A percentile compares a stretch with the other conserved stretches of the same genome.
phyloP scores from a whole-genome alignment of 1,140 invertebrate genomes.

The Odontomachus brunneus region DNA sequence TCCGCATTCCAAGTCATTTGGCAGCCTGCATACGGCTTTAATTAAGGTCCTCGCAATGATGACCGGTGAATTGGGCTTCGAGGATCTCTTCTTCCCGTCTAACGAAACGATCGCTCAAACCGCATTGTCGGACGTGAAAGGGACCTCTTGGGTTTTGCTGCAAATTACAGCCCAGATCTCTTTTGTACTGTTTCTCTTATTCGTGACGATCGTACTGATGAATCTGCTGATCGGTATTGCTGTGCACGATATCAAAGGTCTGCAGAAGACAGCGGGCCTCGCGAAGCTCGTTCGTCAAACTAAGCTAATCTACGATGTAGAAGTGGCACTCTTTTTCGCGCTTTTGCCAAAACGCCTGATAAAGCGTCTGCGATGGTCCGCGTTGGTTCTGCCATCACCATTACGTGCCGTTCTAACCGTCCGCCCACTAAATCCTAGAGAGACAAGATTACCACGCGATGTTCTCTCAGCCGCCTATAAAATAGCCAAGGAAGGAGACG shows the following conservation, averaged over 20 bases:
- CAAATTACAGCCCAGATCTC: slow-evolving; percentile 91
- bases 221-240: slow-evolving; percentile 93
- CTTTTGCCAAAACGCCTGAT: slow-evolving; percentile 89
- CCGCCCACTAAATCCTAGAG: slow-evolving; percentile 92
- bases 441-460: slow-evolving; percentile 91
- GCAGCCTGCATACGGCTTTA: slow-evolving; percentile 91
- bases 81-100: slow-evolving; percentile 87
- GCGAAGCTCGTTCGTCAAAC: slow-evolving; percentile 92
- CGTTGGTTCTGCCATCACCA: slow-evolving; percentile 91
- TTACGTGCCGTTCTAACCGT: slow-evolving; percentile 92
- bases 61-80: slow-evolving; percentile 93
- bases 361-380: slow-evolving; percentile 90
- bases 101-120: slow-evolving; percentile 80
- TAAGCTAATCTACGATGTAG: slow-evolving; percentile 91
- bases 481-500: slow-evolving; percentile 87
- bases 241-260: slow-evolving; percentile 92
- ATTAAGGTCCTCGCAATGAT: slow-evolving; percentile 95
- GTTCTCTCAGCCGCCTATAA: slow-evolving; percentile 91
- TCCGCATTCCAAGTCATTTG: slow-evolving; percentile 91
- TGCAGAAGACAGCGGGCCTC: slow-evolving; percentile 91
- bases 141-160: slow-evolving; percentile 85
- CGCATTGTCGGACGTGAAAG: slow-evolving; percentile 84
- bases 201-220: slow-evolving; percentile 93
- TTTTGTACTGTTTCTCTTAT: slow-evolving; percentile 90
- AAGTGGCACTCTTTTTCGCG: slow-evolving; percentile 89